A percentile compares a stretch with the other conserved stretches of the same genome.
phyloP scores from a whole-genome alignment of 2,113 vertebrate genomes.

The Tringa solitaria region DNA sequence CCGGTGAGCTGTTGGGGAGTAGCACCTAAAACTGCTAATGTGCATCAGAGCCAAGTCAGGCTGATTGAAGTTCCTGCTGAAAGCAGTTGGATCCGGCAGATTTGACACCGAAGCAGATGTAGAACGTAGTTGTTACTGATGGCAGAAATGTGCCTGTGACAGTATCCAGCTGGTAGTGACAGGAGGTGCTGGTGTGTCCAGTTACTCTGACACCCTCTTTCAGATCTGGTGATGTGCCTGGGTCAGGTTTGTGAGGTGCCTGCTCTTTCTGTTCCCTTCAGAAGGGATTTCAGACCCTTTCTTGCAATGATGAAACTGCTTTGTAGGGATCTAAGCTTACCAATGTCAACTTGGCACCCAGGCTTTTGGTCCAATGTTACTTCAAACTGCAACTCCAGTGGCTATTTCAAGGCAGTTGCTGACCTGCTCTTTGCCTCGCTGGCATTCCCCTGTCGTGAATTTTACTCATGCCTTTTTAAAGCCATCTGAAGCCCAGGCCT shows the following conservation, averaged over 20 bases:
- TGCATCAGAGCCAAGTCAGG: not conserved
- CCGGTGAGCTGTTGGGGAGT: not conserved
- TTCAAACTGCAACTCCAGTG: not conserved
- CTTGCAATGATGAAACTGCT: not conserved
- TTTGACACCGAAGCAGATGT: not conserved
- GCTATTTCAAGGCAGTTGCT: conserved; percentile 26
- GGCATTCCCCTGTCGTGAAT: not conserved
- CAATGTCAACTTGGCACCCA: not conserved
- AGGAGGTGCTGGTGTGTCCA: not conserved
- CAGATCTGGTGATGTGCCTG: not conserved
- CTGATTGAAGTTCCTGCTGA: not conserved
- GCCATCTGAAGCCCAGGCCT: not conserved
- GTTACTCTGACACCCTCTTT: not conserved
- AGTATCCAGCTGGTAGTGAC: not conserved
- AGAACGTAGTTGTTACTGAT: not conserved
- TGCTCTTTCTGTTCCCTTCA: not conserved
- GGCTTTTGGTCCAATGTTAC: not conserved
- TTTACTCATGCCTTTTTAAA: not conserved
- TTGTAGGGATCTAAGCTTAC: not conserved
- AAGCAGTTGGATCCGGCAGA: not conserved
- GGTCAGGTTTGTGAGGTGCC: not conserved
- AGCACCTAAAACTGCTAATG: not conserved
- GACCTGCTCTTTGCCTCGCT: not conserved
- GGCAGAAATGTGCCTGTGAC: not conserved
- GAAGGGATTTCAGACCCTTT: not conserved